Evolutionary conservation across 2,888 invertebrate species (phyloP), one percentile per base, ranked within the genome.

Genomic region (Leistus spinibarbis): DNA sequence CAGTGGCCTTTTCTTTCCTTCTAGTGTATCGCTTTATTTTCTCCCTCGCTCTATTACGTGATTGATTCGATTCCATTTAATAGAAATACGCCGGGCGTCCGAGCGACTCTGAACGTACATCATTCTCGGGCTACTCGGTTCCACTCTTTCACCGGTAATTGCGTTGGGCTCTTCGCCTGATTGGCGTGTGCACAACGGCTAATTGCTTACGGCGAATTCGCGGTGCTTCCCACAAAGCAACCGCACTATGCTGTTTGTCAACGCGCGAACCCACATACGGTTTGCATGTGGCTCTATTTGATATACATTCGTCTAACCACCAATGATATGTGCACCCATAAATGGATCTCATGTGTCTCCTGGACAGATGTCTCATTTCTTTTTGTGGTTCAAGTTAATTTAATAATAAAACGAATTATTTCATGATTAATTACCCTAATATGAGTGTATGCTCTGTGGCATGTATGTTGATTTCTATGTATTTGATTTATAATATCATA

Each of bases 41-140:
- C 40, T 60, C 60, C 20, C 19, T 60, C 60, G 60, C 22, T 22
- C 60, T 60, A 40, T 40, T 40, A 40, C 40, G 60, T 69, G 71
- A 71, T 71, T 71, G 71, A 71, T 71, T 63, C 54, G 64, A 54
- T 63, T 71, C 63, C 40, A 63, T 71, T 71, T 64, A 62, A 71
- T 22, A 54, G 63, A 62, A 40, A 63, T 63, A 70, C 23, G 17
- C 16, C 13, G 60, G 40, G 40, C 60, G 22, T 22, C 19, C 56
- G 16, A 19, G 10, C 56, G 19, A 19, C 16, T 60, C 60, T 60
- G 60, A 60, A 60, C 60, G 60, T 19, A 60, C 60, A 22, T 60
- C 22, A 20, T 60, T 40, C 17, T 20, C 22, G 60, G 60, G 56
- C 16, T 56, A 40, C 40, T 7, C 10, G 56, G 16, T 2, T 56